Percentiles rank a stretch among this genome's conserved stretches.
These are phyloP conservation scores for Ochropleura plecta DNA, from an alignment of 2,888 invertebrate species.

Conservation along the genomic window DNA sequence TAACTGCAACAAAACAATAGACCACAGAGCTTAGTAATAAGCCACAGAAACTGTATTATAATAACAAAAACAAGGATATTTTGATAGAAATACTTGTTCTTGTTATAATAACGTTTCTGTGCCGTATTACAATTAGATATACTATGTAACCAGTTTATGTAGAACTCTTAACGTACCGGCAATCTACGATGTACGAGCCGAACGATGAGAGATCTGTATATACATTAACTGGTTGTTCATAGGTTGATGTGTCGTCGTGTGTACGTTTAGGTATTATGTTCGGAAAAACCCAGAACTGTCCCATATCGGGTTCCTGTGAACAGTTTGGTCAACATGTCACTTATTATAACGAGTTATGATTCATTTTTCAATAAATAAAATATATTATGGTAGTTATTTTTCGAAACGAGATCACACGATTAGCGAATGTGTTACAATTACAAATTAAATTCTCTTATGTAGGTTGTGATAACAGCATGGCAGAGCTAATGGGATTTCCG, in stretches of 20 bases:
- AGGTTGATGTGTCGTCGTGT: too few species aligned
- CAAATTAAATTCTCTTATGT: conserved; percentile 59
- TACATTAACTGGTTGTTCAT: too few species aligned
- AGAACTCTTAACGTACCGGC: too few species aligned
- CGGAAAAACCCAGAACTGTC: conserved; percentile 14
- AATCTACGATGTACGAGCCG: too few species aligned
- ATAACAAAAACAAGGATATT: not conserved
- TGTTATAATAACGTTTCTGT: too few species aligned
- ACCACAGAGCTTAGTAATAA: conserved; percentile 43
- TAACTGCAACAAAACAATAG: conserved; percentile 19
- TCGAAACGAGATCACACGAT: conserved; percentile 61
- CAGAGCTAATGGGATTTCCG: conserved; percentile 65
- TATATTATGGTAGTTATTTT: conserved; percentile 2
- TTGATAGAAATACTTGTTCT: too few species aligned
- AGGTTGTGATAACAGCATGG: conserved; percentile 67
- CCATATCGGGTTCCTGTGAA: not conserved
- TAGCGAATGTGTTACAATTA: conserved; percentile 61
- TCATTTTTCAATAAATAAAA: not conserved
- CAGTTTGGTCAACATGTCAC: conserved; percentile 9
- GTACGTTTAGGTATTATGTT: not conserved
- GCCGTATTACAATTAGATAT: not conserved
- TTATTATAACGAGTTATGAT: conserved; percentile 20
- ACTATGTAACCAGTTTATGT: not conserved
- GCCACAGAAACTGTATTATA: conserved; percentile 12
- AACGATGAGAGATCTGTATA: too few species aligned